Evolutionary conservation across 2,113 vertebrate species (phyloP).

Genomic region (Leptocoma aspasia): DNA sequence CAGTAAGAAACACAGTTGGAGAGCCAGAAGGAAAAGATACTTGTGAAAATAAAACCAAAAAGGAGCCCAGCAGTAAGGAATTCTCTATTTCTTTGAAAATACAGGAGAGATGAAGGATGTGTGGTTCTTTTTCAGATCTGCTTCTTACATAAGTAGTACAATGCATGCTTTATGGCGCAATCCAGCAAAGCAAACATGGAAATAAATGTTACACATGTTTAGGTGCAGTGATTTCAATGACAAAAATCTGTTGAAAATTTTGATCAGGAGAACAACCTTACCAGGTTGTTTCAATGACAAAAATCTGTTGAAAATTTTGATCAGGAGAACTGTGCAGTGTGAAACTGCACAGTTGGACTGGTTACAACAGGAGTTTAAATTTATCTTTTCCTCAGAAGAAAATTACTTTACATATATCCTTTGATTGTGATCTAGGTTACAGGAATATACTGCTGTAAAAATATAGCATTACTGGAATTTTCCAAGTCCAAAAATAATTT

Average conservation of each 20-base stretch:
- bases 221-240: too few relatives aligned
- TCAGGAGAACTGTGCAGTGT: neutral
- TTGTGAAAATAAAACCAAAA: neutral
- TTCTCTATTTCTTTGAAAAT: neutral
- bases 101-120: neutral
- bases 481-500: conserved; percentile 40
- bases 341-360: neutral
- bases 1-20: neutral
- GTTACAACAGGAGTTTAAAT: neutral
- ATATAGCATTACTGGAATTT: conserved; percentile 42
- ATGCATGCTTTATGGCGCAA: neutral
- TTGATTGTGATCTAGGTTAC: neutral
- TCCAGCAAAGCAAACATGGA: neutral
- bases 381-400: neutral
- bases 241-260: too few relatives aligned
- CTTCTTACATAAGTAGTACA: neutral
- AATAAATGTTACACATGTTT: neutral
- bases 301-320: neutral
- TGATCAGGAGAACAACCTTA: too few relatives aligned
- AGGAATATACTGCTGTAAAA: conserved; percentile 29
- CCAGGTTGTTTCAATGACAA: neutral
- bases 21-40: neutral
- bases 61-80: neutral
- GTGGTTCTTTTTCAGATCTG: neutral
- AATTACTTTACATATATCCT: neutral